Conservation (phyloP, 2,888 invertebrate genomes). For the Perizoma flavofasciatum region DNA sequence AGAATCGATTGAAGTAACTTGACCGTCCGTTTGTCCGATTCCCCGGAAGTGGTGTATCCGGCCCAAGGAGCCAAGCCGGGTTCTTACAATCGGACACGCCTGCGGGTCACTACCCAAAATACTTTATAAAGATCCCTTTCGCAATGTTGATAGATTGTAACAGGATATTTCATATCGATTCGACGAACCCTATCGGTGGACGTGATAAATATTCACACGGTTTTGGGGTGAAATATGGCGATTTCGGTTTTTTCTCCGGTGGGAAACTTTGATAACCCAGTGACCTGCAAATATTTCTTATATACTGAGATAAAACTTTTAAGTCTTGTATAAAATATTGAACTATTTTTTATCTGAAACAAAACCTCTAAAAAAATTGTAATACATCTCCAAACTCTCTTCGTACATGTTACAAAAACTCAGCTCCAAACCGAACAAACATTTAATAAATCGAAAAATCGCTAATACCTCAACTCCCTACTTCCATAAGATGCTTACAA, state of each 20-base stretch:
- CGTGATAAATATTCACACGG: slow-evolving; percentile 44
- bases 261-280: slow-evolving; percentile 7
- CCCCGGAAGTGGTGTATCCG: slow-evolving; percentile 65
- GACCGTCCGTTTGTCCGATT: slow-evolving; percentile 46
- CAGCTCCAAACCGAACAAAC: slow-evolving; percentile 21
- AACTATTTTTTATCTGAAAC: not conserved
- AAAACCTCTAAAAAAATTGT: not conserved
- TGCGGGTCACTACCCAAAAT: slow-evolving; percentile 64
- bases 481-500: slow-evolving; percentile 61
- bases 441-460: slow-evolving; percentile 40
- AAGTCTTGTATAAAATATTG: too few species aligned
- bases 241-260: slow-evolving; percentile 16
- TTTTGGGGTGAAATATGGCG: slow-evolving; percentile 21
- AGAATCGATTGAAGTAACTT: slow-evolving; percentile 40
- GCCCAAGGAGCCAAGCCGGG: slow-evolving; percentile 49
- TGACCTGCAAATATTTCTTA: not conserved
- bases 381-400: not conserved
- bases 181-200: slow-evolving; percentile 48
- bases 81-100: slow-evolving; percentile 61
- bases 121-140: slow-evolving; percentile 61
- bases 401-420: slow-evolving; percentile 13
- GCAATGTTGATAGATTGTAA: slow-evolving; percentile 65
- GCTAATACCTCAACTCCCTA: slow-evolving; percentile 39
- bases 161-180: slow-evolving; percentile 68
- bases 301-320: not conserved